A percentile compares a stretch with the other conserved stretches of the same genome.
These are phyloP conservation scores for Akabosia matsudoensis DNA, from an alignment of 1,140 invertebrate species.

Conservation along the genomic window DNA sequence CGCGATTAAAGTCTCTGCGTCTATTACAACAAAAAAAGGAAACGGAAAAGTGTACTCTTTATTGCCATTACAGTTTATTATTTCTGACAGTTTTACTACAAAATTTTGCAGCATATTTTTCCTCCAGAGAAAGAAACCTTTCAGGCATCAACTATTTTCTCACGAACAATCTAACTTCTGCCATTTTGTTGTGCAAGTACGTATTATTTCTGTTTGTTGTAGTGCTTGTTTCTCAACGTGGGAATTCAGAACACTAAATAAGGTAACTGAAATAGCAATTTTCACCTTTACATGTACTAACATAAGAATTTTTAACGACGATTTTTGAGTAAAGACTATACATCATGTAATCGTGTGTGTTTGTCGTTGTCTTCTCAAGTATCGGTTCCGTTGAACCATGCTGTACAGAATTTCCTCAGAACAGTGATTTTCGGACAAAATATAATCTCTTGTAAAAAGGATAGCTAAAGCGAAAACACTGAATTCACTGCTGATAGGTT, in stretches of 20 bases:
- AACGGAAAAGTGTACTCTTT: neutral
- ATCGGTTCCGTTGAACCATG: neutral
- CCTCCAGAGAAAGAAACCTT: too few relatives aligned
- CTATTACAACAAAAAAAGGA: neutral
- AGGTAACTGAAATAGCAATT: neutral
- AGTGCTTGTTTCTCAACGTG: neutral
- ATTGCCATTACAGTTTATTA: constrained; percentile 24
- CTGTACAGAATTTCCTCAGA: too few relatives aligned
- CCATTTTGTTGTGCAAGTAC: neutral
- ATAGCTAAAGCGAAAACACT: neutral
- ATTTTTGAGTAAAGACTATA: neutral
- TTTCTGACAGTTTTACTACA: constrained; percentile 18
- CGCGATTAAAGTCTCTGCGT: neutral
- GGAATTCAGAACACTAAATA: neutral
- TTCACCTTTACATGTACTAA: neutral
- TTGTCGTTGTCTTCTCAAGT: neutral
- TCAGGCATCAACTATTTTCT: too few relatives aligned
- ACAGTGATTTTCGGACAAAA: neutral
- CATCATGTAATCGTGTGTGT: neutral
- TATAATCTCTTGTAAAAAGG: neutral
- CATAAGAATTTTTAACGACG: neutral
- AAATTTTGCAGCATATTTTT: neutral
- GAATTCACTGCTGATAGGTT: neutral
- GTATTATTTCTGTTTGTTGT: neutral
- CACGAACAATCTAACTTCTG: neutral